These are phyloP conservation scores for Alligator mississippiensis DNA, from an alignment of 2,113 vertebrate species.

Conservation along the genomic window DNA sequence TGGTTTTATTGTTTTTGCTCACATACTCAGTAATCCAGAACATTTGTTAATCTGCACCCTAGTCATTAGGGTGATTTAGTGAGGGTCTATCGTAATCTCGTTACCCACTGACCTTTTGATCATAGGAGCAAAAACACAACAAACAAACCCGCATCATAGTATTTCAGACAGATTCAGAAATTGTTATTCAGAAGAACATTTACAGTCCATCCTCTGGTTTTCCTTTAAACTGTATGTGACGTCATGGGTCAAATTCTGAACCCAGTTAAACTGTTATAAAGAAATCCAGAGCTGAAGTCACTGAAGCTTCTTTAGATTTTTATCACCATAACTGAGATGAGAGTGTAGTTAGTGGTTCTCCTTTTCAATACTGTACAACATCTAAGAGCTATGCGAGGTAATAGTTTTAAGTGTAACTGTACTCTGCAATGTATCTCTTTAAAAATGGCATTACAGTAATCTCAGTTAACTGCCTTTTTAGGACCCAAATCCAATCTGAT, in stretches of 20 bases:
- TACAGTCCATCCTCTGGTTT: neutral
- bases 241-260: neutral
- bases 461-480: fast-evolving
- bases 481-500: neutral
- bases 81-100: neutral
- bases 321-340: neutral
- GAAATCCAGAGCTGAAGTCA: neutral
- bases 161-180: neutral
- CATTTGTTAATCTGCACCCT: neutral
- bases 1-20: neutral
- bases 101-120: neutral
- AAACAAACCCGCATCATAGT: neutral
- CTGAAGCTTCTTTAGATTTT: neutral
- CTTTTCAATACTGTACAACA: neutral
- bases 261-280: slow-evolving; percentile 20
- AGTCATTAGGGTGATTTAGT: neutral
- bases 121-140: neutral
- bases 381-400: neutral
- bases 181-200: neutral
- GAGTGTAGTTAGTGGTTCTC: neutral
- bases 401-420: neutral
- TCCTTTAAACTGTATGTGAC: neutral
- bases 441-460: neutral
- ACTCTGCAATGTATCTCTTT: neutral
- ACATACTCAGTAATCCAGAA: neutral